Percentiles rank a stretch among this genome's conserved stretches.
Evolutionary conservation across 2,113 vertebrate genomes (phyloP).

Genomic region (Dipodomys spectabilis): DNA sequence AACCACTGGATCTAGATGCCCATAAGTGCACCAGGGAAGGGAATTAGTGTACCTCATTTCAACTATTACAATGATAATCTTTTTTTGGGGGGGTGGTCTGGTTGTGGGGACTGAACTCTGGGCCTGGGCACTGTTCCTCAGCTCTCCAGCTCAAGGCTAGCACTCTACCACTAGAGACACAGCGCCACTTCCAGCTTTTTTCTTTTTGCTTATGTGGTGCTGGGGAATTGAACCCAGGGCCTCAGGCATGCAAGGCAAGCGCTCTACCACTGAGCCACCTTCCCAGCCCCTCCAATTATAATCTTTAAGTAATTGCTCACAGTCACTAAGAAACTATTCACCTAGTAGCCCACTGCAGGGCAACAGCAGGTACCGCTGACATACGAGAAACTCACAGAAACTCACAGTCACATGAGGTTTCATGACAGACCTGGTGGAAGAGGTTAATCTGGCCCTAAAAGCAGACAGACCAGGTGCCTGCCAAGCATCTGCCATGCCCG

Average conservation of each 20-base stretch:
- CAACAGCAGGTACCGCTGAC: slow-evolving; percentile 80
- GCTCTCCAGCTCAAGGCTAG: too few relatives aligned
- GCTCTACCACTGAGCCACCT: too few relatives aligned
- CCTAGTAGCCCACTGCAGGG: slow-evolving; percentile 50
- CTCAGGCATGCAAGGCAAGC: too few relatives aligned
- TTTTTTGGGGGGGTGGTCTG: background rate
- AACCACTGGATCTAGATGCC: background rate
- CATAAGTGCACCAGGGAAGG: background rate
- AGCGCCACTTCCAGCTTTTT: too few relatives aligned
- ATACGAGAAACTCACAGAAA: slow-evolving; percentile 14
- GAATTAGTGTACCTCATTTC: background rate
- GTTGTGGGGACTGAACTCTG: too few relatives aligned
- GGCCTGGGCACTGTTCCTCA: too few relatives aligned
- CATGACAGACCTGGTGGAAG: slow-evolving; percentile 67
- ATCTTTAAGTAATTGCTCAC: too few relatives aligned
- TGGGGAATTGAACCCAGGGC: too few relatives aligned
- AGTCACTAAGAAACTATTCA: slow-evolving; percentile 34
- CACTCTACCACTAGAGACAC: too few relatives aligned
- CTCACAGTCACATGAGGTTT: slow-evolving; percentile 86
- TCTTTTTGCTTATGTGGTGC: too few relatives aligned
- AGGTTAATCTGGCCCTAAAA: slow-evolving; percentile 66
- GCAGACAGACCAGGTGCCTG: slow-evolving; percentile 1
- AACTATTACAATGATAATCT: background rate
- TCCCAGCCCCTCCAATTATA: too few relatives aligned
- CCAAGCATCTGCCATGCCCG: background rate